phyloP scores from a whole-genome alignment of 2,797 vertebrate species.

The Tadarida brasiliensis region DNA sequence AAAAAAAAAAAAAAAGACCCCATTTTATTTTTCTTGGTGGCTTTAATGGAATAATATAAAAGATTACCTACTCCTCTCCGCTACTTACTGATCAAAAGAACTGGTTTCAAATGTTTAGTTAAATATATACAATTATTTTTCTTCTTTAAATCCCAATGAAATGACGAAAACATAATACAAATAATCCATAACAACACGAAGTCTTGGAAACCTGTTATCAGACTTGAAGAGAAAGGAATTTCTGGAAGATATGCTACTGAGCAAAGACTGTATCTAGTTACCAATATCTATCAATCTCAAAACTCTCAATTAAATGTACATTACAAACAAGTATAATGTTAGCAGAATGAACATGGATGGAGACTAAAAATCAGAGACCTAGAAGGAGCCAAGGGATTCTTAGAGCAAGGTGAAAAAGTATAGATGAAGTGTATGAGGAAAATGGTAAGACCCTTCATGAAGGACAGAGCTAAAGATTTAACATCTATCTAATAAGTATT shows the following conservation, averaged over 20 bases:
- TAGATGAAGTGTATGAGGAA: not conserved
- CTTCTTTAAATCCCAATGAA: constrained; percentile 51
- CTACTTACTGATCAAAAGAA: constrained; percentile 35
- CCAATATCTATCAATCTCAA: not conserved
- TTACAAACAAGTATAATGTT: not conserved
- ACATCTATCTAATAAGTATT: constrained; percentile 2
- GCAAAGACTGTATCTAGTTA: constrained; percentile 2
- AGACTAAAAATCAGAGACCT: constrained; percentile 44
- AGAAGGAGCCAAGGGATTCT: constrained; percentile 10
- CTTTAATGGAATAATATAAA: constrained; percentile 46
- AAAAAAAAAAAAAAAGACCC: not conserved
- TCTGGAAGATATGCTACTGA: constrained; percentile 34
- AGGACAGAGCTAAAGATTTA: not conserved
- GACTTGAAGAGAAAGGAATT: constrained; percentile 29
- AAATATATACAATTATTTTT: constrained; percentile 46
- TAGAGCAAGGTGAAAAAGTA: constrained; percentile 42
- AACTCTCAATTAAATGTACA: not conserved
- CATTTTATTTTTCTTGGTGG: constrained; percentile 46
- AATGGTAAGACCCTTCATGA: constrained; percentile 27
- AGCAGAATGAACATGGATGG: not conserved
- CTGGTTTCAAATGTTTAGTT: constrained; percentile 39
- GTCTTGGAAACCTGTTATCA: constrained; percentile 12
- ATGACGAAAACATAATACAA: constrained; percentile 28
- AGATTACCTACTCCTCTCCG: not conserved
- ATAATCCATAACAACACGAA: not conserved